Conservation (phyloP, 1,140 invertebrate species). For the Thalassaphorura encarpata region DNA sequence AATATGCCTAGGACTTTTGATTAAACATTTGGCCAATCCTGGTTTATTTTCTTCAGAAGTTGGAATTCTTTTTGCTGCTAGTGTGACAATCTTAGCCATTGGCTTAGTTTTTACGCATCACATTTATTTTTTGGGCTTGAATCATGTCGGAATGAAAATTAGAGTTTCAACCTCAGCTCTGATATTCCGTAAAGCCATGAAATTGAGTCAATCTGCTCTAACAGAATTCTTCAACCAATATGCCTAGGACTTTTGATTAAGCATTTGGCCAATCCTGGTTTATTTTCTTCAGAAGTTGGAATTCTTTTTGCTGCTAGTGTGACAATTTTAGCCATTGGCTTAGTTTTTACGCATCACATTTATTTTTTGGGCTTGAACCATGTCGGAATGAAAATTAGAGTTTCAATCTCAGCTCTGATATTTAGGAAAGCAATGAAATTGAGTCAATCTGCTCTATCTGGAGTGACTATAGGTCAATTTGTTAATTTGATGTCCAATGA, state of each 20-base stretch:
- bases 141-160: constrained; percentile 69
- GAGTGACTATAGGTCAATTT: constrained; percentile 49
- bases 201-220: constrained; percentile 37
- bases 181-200: constrained; percentile 39
- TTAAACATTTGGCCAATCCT: constrained; percentile 36
- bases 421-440: constrained; percentile 24
- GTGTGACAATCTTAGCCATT: too few species aligned
- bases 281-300: constrained; percentile 21
- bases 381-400: constrained; percentile 67
- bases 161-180: constrained; percentile 63
- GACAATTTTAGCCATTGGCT: too few species aligned
- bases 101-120: too few species aligned
- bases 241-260: constrained; percentile 35
- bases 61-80: constrained; percentile 34
- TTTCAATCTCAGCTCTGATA: constrained; percentile 64
- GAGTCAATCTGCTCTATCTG: constrained; percentile 38
- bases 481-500: constrained; percentile 51
- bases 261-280: constrained; percentile 34
- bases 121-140: too few species aligned
- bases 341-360: too few species aligned
- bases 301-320: constrained; percentile 34
- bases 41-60: constrained; percentile 14
- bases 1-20: constrained; percentile 34
- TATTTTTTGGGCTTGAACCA: too few species aligned
- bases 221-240: constrained; percentile 32